Percentiles rank a stretch among this genome's conserved stretches.
Evolutionary conservation across 2,113 vertebrate species (phyloP).

Genomic region (Asarcornis scutulata): DNA sequence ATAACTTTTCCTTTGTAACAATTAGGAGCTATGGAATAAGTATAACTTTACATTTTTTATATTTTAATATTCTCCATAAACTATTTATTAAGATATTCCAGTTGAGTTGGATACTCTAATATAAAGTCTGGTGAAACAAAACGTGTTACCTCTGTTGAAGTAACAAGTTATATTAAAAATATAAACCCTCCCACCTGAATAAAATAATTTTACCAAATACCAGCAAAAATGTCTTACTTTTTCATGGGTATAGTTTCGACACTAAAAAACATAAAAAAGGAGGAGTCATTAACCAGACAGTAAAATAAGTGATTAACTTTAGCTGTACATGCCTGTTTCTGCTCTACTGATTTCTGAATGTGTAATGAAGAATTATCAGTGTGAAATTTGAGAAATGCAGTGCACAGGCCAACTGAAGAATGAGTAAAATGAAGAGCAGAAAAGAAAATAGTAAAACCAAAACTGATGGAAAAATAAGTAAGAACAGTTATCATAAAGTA

Average conservation of each 20-base stretch:
- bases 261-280: slow-evolving; percentile 86
- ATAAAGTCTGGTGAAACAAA: not conserved
- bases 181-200: slow-evolving; percentile 6
- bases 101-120: not conserved
- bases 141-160: not conserved
- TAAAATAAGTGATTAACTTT: not conserved
- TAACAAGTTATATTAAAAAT: slow-evolving; percentile 29
- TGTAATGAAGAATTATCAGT: not conserved
- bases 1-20: not conserved
- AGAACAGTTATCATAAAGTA: slow-evolving; percentile 97
- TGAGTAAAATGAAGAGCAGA: not conserved
- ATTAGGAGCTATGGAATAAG: not conserved
- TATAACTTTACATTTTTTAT: slow-evolving; percentile 6
- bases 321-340: not conserved
- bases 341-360: not conserved
- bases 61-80: not conserved
- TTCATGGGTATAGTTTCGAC: slow-evolving; percentile 88
- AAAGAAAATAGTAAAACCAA: slow-evolving; percentile 33
- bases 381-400: slow-evolving; percentile 28
- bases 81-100: not conserved
- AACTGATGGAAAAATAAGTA: slow-evolving; percentile 81
- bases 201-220: slow-evolving; percentile 42
- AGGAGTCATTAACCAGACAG: slow-evolving; percentile 48
- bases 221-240: slow-evolving; percentile 84
- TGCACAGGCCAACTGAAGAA: not conserved